Base-by-base conservation (phyloP, 1,140 invertebrate genomes). In the Drosophila simulans region DNA sequence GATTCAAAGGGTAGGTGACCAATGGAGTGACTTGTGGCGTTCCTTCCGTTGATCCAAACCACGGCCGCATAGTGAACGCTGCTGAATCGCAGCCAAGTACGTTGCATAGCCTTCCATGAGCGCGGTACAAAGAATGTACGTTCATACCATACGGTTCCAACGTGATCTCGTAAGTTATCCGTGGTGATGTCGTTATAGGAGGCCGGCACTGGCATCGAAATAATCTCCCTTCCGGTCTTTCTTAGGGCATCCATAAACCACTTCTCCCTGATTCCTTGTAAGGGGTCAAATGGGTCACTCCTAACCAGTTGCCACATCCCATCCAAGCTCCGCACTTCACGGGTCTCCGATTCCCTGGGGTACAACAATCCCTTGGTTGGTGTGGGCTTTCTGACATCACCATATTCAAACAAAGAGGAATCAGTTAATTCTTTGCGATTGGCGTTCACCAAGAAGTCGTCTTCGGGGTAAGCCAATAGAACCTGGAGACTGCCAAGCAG, bases 161-260 rank as follows among this genome's bases (percentile, higher is more conserved):
- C 95, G 93, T 99, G 97, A 92, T 99, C 98, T 27, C 98, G 93
- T 2, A 99, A 90, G 20, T 93, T 93, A 35, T 98, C 96, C 63
- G 96, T 95, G 0, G 97, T 97, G 8, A 99, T 95, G 83, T 99
- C 98, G 92, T 99, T 99, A 93, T 97, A 99, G 71, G 97, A 98
- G 0, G 97, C 95, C 0, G 98, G 98, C 3, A 99, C 98, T 10
- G 98, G 97, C 97, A 99, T 99, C 20, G 95, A 93, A 5, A 95
- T 95, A 1, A 82, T 59, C 12, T 52, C 25, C n/a, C n/a, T 12
- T 0, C 60, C 59, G 0, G 57, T 81, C 10, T 49, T 25, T 10
- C 59, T 60, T 4, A 89, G 46, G 1, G 20, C 40, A 35, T 94
- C 91, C 42, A 93, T 93, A 83, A 94, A 97, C 98, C 97, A 98